Evolutionary conservation across 2,888 invertebrate genomes (phyloP).

Genomic region (Netelia melanura): DNA sequence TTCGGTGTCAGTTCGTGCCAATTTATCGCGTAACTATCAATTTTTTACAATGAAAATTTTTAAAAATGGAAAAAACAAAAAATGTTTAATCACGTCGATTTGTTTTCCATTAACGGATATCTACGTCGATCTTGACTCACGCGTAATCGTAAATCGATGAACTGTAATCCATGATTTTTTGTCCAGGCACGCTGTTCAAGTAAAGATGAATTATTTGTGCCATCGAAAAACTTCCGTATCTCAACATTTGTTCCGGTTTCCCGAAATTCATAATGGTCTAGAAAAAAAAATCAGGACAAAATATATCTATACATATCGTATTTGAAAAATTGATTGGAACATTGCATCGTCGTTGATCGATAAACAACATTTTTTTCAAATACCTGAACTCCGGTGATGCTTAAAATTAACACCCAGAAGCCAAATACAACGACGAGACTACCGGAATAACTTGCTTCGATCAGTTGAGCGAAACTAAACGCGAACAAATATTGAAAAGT

Average conservation of each 20-base stretch:
- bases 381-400: conserved; percentile 14
- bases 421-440: neutral
- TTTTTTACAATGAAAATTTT: too few species aligned
- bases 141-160: neutral
- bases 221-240: neutral
- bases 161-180: conserved; percentile 35
- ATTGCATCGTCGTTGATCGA: too few species aligned
- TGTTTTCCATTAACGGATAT: too few species aligned
- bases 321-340: too few species aligned
- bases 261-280: neutral
- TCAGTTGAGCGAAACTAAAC: neutral
- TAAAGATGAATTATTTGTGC: neutral
- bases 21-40: neutral
- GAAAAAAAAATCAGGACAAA: neutral
- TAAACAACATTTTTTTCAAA: neutral
- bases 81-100: too few species aligned
- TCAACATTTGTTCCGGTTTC: neutral
- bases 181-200: conserved; percentile 5
- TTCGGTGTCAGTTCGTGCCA: conserved; percentile 37
- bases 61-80: too few species aligned
- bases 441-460: neutral
- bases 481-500: neutral
- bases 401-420: neutral
- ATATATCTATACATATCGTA: too few species aligned
- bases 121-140: neutral